Percentiles rank a stretch among this genome's conserved stretches.
Conservation (phyloP, 2,888 invertebrate genomes). For the Thera britannica region DNA sequence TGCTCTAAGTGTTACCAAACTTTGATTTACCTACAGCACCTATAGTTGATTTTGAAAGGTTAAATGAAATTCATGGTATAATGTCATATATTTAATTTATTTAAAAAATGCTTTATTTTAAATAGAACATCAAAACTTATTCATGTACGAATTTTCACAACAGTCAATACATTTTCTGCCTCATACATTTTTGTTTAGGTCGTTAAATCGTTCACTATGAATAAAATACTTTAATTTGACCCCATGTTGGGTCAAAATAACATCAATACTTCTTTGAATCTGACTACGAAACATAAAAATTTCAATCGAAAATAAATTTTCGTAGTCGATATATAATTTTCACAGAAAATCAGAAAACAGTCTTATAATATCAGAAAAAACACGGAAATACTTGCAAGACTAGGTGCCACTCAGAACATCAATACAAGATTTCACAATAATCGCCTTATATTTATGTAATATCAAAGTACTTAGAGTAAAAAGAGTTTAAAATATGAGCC, state of each 20-base stretch:
- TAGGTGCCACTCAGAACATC: constrained; percentile 64
- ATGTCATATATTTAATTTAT: constrained; percentile 64
- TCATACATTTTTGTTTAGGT: constrained; percentile 55
- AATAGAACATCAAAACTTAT: constrained; percentile 76
- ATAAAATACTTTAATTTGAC: constrained; percentile 54
- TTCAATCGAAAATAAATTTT: constrained; percentile 33
- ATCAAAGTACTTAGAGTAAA: constrained; percentile 52
- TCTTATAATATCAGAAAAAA: constrained; percentile 67
- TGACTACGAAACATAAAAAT: constrained; percentile 53
- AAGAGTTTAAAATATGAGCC: constrained; percentile 51
- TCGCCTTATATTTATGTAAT: constrained; percentile 54
- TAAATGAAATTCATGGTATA: constrained; percentile 29
- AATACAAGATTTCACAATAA: constrained; percentile 51
- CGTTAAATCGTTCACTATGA: constrained; percentile 53
- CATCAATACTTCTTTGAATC: constrained; percentile 55
- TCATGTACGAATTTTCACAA: constrained; percentile 65
- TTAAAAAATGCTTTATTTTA: constrained; percentile 76
- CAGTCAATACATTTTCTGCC: constrained; percentile 54
- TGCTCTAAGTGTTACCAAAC: not conserved
- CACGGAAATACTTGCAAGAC: constrained; percentile 65
- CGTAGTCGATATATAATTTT: constrained; percentile 48
- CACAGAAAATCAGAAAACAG: constrained; percentile 66
- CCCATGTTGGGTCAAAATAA: constrained; percentile 36
- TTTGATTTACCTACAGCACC: not conserved
- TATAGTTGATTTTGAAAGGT: not conserved